Evolutionary conservation across 2,888 invertebrate species (phyloP).

Genomic region (Amiota minor): DNA sequence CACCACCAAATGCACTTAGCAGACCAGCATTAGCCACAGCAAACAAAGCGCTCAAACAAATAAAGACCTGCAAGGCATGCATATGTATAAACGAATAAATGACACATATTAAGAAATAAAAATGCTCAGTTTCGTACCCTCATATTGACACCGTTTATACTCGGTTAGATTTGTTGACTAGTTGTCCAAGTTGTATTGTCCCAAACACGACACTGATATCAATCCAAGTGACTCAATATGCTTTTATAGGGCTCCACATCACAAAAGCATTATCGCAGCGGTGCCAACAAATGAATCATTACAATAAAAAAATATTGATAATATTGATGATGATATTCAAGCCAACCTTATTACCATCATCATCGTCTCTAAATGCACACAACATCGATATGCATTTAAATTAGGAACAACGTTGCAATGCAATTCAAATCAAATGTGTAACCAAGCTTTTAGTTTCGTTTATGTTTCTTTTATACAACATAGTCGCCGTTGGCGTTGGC

Average conservation of each 20-base stretch:
- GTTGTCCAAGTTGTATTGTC: conserved; percentile 37
- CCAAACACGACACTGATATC: conserved; percentile 53
- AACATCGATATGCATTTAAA: conserved; percentile 36
- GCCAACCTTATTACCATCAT: too few relatives aligned
- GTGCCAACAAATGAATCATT: too few relatives aligned
- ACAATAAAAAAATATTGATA: conserved; percentile 37
- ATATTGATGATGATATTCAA: conserved; percentile 20
- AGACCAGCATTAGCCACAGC: conserved; percentile 64
- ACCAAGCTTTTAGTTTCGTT: conserved; percentile 13
- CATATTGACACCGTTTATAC: conserved; percentile 55
- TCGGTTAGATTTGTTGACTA: conserved; percentile 39
- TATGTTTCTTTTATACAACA: conserved; percentile 18
- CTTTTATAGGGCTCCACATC: conserved; percentile 56
- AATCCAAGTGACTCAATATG: conserved; percentile 23
- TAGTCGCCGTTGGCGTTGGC: background rate
- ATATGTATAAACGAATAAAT: background rate
- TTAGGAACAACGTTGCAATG: conserved; percentile 42
- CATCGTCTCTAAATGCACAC: too few relatives aligned
- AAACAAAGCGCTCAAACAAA: conserved; percentile 61
- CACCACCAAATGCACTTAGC: conserved; percentile 54
- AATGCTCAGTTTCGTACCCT: conserved; percentile 48
- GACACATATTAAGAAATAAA: background rate
- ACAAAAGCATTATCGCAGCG: background rate
- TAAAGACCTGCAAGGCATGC: conserved; percentile 53
- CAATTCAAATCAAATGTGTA: background rate